Conservation (phyloP, 2,797 vertebrate species). For the Amniataba percoides region DNA sequence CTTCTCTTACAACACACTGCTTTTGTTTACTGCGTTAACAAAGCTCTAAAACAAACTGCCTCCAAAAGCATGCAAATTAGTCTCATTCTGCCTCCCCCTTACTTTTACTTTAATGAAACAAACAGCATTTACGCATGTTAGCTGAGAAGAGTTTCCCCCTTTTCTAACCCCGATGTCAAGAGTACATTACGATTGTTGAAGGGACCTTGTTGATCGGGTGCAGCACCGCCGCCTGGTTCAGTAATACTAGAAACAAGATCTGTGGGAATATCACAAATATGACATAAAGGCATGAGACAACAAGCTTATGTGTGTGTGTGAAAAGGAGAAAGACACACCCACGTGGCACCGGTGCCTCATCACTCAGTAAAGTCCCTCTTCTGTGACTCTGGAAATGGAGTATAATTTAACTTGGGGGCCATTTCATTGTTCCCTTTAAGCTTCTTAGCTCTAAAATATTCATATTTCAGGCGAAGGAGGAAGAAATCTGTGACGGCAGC, state of each 20-base stretch:
- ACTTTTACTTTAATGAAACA: conserved; percentile 45
- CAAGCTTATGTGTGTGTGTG: conserved; percentile 43
- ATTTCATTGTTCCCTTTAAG: conserved; percentile 88
- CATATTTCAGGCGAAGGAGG: conserved; percentile 82
- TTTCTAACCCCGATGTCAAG: conserved; percentile 34
- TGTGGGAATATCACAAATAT: conserved; percentile 46
- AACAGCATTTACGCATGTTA: conserved; percentile 34
- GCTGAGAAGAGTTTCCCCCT: not conserved
- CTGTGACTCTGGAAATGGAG: conserved; percentile 81
- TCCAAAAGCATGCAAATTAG: conserved; percentile 57
- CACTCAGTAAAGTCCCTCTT: conserved; percentile 73
- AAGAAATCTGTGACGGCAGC: conserved; percentile 80
- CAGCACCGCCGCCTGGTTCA: conserved; percentile 31
- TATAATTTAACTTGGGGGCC: conserved; percentile 86
- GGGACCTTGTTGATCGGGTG: conserved; percentile 9
- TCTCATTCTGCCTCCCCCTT: conserved; percentile 29
- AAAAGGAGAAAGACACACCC: conserved; percentile 57
- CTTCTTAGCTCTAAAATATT: conserved; percentile 89
- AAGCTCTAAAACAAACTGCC: conserved; percentile 61
- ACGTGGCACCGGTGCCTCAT: conserved; percentile 64
- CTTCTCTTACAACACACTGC: conserved; percentile 40
- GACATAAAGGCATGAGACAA: conserved; percentile 49
- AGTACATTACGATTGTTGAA: conserved; percentile 22
- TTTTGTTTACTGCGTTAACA: conserved; percentile 66
- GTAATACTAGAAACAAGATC: conserved; percentile 31